These are phyloP conservation scores for Paguma larvata DNA, from an alignment of 2,797 vertebrate species.

Conservation along the genomic window DNA sequence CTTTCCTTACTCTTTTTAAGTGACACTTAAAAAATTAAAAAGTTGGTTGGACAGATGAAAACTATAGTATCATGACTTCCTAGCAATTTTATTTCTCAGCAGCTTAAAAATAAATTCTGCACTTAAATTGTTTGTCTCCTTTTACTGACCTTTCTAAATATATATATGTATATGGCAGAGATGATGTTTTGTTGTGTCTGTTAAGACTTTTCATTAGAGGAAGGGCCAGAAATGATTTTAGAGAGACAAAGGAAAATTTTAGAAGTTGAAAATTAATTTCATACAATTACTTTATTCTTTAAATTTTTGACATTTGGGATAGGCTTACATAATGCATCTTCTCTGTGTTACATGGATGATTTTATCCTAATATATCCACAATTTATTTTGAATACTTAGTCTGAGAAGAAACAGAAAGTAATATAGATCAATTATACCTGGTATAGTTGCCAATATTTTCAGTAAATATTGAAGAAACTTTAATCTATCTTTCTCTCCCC, in stretches of 20 bases:
- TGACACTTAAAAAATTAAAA: constrained; percentile 38
- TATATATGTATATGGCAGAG: no score
- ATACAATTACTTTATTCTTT: not conserved
- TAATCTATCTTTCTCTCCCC: not conserved
- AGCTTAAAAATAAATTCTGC: constrained; percentile 38
- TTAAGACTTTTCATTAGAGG: not conserved
- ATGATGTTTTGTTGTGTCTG: not conserved
- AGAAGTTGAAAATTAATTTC: not conserved
- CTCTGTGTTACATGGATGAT: not conserved
- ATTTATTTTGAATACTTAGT: constrained; percentile 1
- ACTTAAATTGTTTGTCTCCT: constrained; percentile 30
- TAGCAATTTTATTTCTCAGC: constrained; percentile 3
- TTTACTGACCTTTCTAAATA: constrained; percentile 9
- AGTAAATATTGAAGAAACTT: not conserved
- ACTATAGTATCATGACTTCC: not conserved
- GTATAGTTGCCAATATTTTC: not conserved
- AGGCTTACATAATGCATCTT: not conserved
- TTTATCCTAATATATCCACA: not conserved
- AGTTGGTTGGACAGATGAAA: not conserved
- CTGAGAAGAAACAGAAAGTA: not conserved
- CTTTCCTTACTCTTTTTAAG: not conserved
- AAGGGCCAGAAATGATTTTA: not conserved
- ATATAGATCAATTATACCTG: not conserved
- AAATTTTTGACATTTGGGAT: not conserved
- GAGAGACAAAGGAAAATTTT: not conserved